phyloP scores from a whole-genome alignment of 2,113 vertebrate species.

The Merops nubicus region DNA sequence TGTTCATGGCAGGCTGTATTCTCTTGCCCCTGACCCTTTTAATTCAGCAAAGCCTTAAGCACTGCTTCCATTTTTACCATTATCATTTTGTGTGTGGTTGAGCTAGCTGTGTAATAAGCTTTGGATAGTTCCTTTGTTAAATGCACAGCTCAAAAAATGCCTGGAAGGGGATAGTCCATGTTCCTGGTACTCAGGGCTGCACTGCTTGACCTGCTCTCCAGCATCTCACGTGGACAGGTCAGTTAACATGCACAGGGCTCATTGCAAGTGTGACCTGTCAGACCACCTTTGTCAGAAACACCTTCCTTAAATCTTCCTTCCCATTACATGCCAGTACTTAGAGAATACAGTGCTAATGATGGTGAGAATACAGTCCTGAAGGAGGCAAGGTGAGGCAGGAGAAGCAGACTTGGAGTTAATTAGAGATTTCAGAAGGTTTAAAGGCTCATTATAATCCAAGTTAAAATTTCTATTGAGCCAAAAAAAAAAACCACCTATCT shows the following conservation, averaged over 20 bases:
- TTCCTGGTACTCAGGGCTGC: neutral
- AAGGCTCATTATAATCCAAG: neutral
- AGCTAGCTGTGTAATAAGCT: neutral
- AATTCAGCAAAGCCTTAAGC: neutral
- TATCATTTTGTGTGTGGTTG: too few relatives aligned
- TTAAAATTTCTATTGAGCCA: neutral
- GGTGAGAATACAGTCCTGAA: neutral
- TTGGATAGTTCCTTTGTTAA: neutral
- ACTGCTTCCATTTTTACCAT: fast-evolving
- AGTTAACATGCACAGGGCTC: fast-evolving
- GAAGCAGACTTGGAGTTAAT: neutral
- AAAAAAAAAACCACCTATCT: neutral
- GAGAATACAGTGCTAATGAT: fast-evolving
- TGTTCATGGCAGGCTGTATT: fast-evolving
- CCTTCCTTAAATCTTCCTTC: neutral
- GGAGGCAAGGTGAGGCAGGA: neutral
- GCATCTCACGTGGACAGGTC: fast-evolving
- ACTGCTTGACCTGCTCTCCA: neutral
- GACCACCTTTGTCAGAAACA: fast-evolving
- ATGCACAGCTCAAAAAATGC: neutral
- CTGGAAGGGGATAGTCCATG: neutral
- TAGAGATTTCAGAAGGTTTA: neutral
- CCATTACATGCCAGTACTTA: fast-evolving
- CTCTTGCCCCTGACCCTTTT: neutral
- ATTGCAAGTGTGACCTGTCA: fast-evolving